A percentile compares a stretch with the other conserved stretches of the same genome.
Conservation (phyloP, 2,113 vertebrate species). For the Scopus umbretta region DNA sequence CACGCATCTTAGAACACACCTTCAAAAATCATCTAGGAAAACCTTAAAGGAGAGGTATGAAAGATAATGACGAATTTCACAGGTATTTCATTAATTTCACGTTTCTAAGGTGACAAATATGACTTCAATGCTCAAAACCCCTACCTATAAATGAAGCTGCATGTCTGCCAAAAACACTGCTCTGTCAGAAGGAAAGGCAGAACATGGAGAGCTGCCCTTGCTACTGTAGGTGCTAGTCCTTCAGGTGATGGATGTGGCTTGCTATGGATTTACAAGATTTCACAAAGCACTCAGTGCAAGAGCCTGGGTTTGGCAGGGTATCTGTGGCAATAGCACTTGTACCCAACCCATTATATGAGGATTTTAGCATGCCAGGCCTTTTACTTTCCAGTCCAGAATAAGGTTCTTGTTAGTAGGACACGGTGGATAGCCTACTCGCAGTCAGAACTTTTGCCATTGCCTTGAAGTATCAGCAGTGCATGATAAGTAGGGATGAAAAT, state of each 20-base stretch:
- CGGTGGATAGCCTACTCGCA: fast-evolving
- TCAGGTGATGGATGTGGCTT: background rate
- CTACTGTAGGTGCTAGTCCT: background rate
- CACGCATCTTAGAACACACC: background rate
- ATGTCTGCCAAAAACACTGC: background rate
- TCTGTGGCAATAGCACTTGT: background rate
- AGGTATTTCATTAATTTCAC: background rate
- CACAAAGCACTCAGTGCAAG: background rate
- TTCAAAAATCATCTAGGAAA: background rate
- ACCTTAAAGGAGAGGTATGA: background rate
- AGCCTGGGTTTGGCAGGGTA: background rate
- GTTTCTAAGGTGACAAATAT: background rate
- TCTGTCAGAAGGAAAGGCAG: background rate
- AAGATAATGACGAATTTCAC: background rate
- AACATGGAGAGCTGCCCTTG: background rate
- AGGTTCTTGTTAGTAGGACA: background rate
- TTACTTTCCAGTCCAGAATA: background rate
- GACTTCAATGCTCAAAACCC: background rate
- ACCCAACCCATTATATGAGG: background rate
- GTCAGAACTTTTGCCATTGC: background rate
- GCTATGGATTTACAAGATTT: background rate
- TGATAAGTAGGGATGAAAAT: background rate
- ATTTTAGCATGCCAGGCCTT: background rate
- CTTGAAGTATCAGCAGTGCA: background rate
- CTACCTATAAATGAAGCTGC: background rate